These are phyloP conservation scores for Pasiphila rectangulata DNA, from an alignment of 2,888 invertebrate species.

Conservation along the genomic window DNA sequence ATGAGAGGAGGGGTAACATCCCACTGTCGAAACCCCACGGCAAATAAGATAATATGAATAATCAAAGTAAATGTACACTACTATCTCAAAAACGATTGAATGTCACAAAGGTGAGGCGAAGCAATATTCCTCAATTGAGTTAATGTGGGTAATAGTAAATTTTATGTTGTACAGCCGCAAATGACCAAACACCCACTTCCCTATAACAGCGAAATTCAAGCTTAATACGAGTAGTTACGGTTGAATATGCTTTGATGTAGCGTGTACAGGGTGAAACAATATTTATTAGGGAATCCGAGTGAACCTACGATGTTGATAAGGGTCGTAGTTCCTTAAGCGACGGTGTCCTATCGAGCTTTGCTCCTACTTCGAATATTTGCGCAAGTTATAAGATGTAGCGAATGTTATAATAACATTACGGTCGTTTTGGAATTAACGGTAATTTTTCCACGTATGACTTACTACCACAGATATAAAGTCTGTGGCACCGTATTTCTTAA, in stretches of 20 bases:
- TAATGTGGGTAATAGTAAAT: constrained; percentile 67
- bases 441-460: too few relatives aligned
- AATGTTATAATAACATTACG: background rate
- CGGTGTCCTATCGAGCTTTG: constrained; percentile 62
- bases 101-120: constrained; percentile 57
- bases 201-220: constrained; percentile 22
- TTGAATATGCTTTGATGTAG: constrained; percentile 32
- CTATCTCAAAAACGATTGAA: constrained; percentile 63
- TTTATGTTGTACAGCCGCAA: constrained; percentile 39
- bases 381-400: constrained; percentile 39
- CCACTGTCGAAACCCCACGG: too few relatives aligned
- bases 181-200: constrained; percentile 28
- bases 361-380: constrained; percentile 49
- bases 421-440: too few relatives aligned
- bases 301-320: constrained; percentile 70
- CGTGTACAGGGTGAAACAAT: constrained; percentile 50
- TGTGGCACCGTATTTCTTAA: too few relatives aligned
- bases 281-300: constrained; percentile 63
- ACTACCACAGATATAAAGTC: too few relatives aligned
- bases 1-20: too few relatives aligned
- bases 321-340: constrained; percentile 69
- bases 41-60: too few relatives aligned
- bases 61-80: too few relatives aligned
- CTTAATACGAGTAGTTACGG: constrained; percentile 25
- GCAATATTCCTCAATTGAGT: constrained; percentile 63